Base-by-base conservation (phyloP, 2,113 vertebrate genomes). In the Chionis minor region DNA sequence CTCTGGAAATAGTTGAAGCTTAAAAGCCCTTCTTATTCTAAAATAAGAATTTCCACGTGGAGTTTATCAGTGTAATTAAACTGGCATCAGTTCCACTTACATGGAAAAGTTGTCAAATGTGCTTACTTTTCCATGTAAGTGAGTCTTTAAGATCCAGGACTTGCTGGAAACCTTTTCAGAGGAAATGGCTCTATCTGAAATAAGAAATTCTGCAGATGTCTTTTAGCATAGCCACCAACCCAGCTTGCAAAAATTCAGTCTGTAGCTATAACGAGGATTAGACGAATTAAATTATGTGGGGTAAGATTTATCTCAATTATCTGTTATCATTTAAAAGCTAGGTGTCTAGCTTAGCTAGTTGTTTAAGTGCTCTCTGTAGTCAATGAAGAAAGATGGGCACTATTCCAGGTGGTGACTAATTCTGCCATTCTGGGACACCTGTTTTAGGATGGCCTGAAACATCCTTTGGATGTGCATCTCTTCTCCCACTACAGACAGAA, bases 1-100 rank as follows among this genome's bases (percentile, higher is more conserved):
- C 26, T 67, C 38, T 94, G 86, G 71, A 96, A 95, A 79, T 47
- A 63, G 21, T n/a, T 86, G 55, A 86, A 55, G 15, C 5, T 81
- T 84, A 81, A 88, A 96, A 86, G 17, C 56, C 10, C 10, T 70
- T 71, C n/a, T 75, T 33, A 81, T 62, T 89, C 52, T 69, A 87
- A 86, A 89, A 56, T 59, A 89, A 84, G 42, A 81, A 84, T 91
- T 88, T 88, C 77, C 83, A 81, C 12, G 2, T 71, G 28, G 47
- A 81, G 42, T 81, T 91, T 82, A 86, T 88, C 72, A 67, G 16
- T 61, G 38, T 79, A 91, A 94, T 84, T 92, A 92, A 81, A 59
- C 16, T 44, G 52, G 20, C 54, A 84, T 91, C 0, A 67, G 80
- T 95, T 93, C 52, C 45, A 85, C 47, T 79, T 90, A 90, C 38